Base-by-base conservation (phyloP, 2,113 vertebrate species). In the Lophura nycthemera region DNA sequence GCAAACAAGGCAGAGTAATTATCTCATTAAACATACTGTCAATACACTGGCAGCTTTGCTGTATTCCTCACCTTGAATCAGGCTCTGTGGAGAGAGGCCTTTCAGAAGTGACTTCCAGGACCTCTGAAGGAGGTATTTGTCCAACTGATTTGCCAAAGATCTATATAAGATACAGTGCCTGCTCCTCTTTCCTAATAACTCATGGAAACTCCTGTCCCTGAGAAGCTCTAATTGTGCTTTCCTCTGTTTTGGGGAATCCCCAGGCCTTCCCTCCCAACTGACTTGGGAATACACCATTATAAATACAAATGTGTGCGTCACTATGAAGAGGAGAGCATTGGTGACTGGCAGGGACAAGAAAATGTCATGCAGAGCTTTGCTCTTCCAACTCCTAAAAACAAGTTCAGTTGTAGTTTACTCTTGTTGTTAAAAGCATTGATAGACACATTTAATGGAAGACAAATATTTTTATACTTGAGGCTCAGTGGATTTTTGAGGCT, bases 1-100 rank as follows among this genome's bases (percentile, higher is more conserved):
- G 57, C 69, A 88, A 77, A 70, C 67, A 77, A 85, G 70, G 69
- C 5, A 2, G 52, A 67, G 34, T 81, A 60, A 90, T 92, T 84
- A 42, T 60, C 73, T 81, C 83, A 63, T 72, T 92, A 72, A 65
- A 63, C 5, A 2, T 56, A 10, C 65, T 65, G 84, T 60, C 47
- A 65, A 45, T 48, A 47, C 1, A 1, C 34, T 61, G 65, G 27
- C 30, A n/a, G 11, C 61, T 77, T 61, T 86, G 52, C 25, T 69
- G 11, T 43, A 25, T 65, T 84, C 60, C 61, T 75, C 20, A 21
- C 40, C 34, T 92, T 20, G 9, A 1, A 61, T 36, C 29, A 42
- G 25, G 24, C 32, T 83, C 73, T 63, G 47, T 5, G 48, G 47
- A 50, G 47, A 86, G 40, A 80, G 73, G 36, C 11, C 42, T 93